phyloP scores from a whole-genome alignment of 2,888 invertebrate species.

The Atethmia centrago region DNA sequence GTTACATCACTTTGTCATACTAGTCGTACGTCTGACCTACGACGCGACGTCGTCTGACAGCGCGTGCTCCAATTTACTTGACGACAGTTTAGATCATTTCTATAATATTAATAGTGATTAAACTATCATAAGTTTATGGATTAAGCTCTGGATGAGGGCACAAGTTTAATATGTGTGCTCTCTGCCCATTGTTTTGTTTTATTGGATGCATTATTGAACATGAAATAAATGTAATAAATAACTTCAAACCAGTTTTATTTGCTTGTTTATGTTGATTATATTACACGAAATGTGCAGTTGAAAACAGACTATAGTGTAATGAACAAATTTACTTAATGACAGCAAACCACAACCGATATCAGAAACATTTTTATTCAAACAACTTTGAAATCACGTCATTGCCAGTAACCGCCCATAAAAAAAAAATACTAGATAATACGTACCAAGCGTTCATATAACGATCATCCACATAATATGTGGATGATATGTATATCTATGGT shows the following conservation, averaged over 20 bases:
- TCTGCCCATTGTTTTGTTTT: constrained; percentile 17
- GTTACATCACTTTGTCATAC: background rate
- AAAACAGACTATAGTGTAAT: background rate
- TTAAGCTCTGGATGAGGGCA: background rate
- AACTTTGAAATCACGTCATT: constrained; percentile 20
- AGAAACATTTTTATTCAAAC: constrained; percentile 13
- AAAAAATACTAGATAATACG: too few species aligned
- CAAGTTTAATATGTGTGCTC: background rate
- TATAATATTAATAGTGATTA: background rate
- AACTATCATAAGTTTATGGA: background rate
- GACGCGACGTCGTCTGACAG: too few species aligned
- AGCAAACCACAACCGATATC: constrained; percentile 7
- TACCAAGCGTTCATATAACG: background rate
- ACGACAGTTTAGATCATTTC: constrained; percentile 19
- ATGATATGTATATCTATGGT: too few species aligned
- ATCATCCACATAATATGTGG: background rate
- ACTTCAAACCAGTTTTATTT: constrained; percentile 4
- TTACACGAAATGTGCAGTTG: background rate
- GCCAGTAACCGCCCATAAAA: constrained; percentile 1
- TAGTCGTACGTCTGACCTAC: background rate
- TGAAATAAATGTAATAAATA: constrained; percentile 37
- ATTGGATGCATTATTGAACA: constrained; percentile 9
- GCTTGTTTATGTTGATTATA: constrained; percentile 23
- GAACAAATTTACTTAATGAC: constrained; percentile 15
- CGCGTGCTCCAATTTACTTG: constrained; percentile 36